phyloP scores from a whole-genome alignment of 1,140 invertebrate genomes.

The Leptoteleia sp. region DNA sequence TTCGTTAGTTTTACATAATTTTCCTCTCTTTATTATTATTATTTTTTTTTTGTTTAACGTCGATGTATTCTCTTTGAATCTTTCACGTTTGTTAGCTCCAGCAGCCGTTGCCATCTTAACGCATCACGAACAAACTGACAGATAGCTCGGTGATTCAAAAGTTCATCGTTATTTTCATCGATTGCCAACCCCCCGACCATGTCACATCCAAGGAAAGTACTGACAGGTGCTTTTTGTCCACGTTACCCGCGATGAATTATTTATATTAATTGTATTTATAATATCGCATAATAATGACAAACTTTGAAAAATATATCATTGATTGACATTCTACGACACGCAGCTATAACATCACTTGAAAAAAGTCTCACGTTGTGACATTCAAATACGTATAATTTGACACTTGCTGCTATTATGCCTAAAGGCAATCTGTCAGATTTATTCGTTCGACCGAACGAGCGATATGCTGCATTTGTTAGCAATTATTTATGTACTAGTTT shows the following conservation, averaged over 20 bases:
- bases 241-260: slow-evolving; percentile 37
- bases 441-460: slow-evolving; percentile 62
- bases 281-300: slow-evolving; percentile 56
- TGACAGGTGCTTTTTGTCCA: slow-evolving; percentile 47
- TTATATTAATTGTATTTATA: slow-evolving; percentile 41
- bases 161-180: slow-evolving; percentile 14
- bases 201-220: slow-evolving; percentile 50
- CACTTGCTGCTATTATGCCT: slow-evolving; percentile 59
- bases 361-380: slow-evolving; percentile 61
- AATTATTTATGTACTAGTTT: slow-evolving; percentile 24
- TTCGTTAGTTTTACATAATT: too few species aligned
- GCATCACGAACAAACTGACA: slow-evolving; percentile 64
- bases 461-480: slow-evolving; percentile 65
- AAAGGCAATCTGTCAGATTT: slow-evolving; percentile 66
- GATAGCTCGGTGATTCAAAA: slow-evolving; percentile 54
- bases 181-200: slow-evolving; percentile 3
- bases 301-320: slow-evolving; percentile 65
- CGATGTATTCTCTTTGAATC: slow-evolving; percentile 34
- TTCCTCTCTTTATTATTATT: too few species aligned
- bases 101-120: slow-evolving; percentile 23
- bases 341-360: slow-evolving; percentile 60
- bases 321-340: slow-evolving; percentile 64
- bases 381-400: slow-evolving; percentile 61
- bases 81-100: slow-evolving; percentile 14
- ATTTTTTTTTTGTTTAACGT: slow-evolving; percentile 20